Base-by-base conservation (phyloP, 92 coral and sea anemone species). In the Epizoanthus stellaris region DNA sequence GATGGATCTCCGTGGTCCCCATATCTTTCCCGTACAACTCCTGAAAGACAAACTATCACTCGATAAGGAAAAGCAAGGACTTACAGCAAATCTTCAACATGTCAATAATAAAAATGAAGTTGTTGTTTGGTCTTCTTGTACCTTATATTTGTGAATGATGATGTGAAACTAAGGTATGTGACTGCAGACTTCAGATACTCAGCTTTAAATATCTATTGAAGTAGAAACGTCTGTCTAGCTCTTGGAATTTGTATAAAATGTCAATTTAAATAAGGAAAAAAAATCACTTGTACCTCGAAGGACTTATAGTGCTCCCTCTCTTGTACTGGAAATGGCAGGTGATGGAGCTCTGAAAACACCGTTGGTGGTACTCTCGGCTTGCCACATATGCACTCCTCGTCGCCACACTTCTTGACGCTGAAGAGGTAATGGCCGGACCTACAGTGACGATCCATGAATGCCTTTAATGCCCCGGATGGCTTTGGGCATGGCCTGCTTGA, bases 251-350 rank as follows among this genome's bases (percentile, higher is more conserved):
- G 25, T 23, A 23, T 23, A 23, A 23, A 23, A 23, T 23, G 25
- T 23, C 25, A 23, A 23, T 23, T 23, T 23, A 23, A 23, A 73
- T 73, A 61, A 7, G 11, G 52, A 73, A 73, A 0, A 45, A 20
- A 73, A 73, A 61, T 60, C 57, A 85, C 67, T 65, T 62, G 54
- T 85, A 85, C 92, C 92, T 85, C 82, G 85, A 89, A 89, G 76
- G 74, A 72, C 74, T 73, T 80, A 89, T 88, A 83, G 42, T 85
- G 59, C 59, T 88, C 91, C 80, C 85, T 71, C n/a, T 85, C 81
- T 47, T 84, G 87, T 60, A 88, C 87, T 67, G 88, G 91, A 85
- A 77, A 89, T 38, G 92, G 89, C 12, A 89, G 85, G 71, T 89
- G 89, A 73, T 89, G 86, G 60, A 89, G 89, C 82, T 83, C 61